Conservation (phyloP, 1,140 invertebrate species). For the Penaeus chinensis region DNA sequence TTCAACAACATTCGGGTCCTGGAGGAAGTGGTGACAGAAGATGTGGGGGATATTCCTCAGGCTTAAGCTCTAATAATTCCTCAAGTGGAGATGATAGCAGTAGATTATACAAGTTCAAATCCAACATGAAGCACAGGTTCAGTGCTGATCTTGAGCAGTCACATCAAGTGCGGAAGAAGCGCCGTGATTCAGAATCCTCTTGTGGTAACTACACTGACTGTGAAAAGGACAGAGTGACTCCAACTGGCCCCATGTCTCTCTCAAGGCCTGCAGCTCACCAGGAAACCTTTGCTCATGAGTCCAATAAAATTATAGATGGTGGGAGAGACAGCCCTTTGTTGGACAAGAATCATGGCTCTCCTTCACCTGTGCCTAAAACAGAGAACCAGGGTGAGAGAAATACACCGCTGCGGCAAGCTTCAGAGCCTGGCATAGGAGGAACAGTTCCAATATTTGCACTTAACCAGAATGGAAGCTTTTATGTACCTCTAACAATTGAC, state of each 20-base stretch:
- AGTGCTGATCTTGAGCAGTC: constrained; percentile 64
- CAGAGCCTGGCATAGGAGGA: constrained; percentile 39
- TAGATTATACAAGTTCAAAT: constrained; percentile 86
- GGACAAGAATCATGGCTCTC: constrained; percentile 38
- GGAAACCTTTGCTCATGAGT: constrained; percentile 35
- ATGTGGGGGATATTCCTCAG: constrained; percentile 46
- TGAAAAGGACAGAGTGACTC: constrained; percentile 55
- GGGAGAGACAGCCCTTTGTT: constrained; percentile 32
- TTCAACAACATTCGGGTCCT: constrained; percentile 55
- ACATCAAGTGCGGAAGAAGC: constrained; percentile 60
- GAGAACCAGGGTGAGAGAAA: constrained; percentile 15
- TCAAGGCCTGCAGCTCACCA: constrained; percentile 27
- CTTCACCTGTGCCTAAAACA: constrained; percentile 37
- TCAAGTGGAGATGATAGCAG: constrained; percentile 55
- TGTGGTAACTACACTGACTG: constrained; percentile 60
- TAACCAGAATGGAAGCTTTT: constrained; percentile 88
- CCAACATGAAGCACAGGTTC: constrained; percentile 91
- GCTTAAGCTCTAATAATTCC: constrained; percentile 57
- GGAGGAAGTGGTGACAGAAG: constrained; percentile 46
- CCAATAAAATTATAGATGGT: constrained; percentile 36
- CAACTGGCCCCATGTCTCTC: constrained; percentile 27
- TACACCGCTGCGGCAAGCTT: constrained; percentile 3
- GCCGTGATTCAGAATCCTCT: constrained; percentile 49
- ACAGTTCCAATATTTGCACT: constrained; percentile 83
- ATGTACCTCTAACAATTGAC: constrained; percentile 90